These are phyloP conservation scores for Campoplex capitator DNA, from an alignment of 2,888 invertebrate species.

Conservation along the genomic window DNA sequence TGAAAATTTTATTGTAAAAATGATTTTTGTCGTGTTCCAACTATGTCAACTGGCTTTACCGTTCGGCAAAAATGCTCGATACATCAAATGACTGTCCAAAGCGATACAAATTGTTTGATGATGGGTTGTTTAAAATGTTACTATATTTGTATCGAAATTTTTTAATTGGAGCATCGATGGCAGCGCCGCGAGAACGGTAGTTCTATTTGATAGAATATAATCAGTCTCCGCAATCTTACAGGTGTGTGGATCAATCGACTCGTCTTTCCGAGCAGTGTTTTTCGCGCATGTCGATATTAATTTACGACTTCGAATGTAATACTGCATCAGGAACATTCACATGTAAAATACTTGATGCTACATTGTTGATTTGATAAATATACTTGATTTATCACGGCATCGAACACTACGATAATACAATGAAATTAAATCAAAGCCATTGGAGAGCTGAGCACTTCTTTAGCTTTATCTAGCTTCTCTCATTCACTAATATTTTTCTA, in stretches of 20 bases:
- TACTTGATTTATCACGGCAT: slow-evolving; percentile 39
- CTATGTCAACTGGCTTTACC: background rate
- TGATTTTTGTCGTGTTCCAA: background rate
- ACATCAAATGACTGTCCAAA: slow-evolving; percentile 7
- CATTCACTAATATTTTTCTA: slow-evolving; percentile 18
- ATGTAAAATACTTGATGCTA: slow-evolving; percentile 35
- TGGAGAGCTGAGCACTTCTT: slow-evolving; percentile 39
- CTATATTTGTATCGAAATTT: background rate
- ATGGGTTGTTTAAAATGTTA: background rate
- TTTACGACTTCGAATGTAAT: slow-evolving; percentile 49
- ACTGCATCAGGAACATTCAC: slow-evolving; percentile 59
- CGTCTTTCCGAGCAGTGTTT: background rate
- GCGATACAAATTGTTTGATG: background rate
- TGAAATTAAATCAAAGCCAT: slow-evolving; percentile 44
- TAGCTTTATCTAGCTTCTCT: slow-evolving; percentile 36
- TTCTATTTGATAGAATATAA: slow-evolving; percentile 3
- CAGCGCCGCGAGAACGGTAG: slow-evolving; percentile 10
- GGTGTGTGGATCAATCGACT: background rate
- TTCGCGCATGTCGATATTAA: slow-evolving; percentile 8
- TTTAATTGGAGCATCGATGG: background rate
- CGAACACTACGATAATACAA: slow-evolving; percentile 47
- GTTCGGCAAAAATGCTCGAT: background rate
- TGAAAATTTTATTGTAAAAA: background rate
- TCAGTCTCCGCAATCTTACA: slow-evolving; percentile 5
- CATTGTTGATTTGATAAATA: background rate